Evolutionary conservation across 2,797 vertebrate species (phyloP).

Genomic region (Syndactyla subalaris): DNA sequence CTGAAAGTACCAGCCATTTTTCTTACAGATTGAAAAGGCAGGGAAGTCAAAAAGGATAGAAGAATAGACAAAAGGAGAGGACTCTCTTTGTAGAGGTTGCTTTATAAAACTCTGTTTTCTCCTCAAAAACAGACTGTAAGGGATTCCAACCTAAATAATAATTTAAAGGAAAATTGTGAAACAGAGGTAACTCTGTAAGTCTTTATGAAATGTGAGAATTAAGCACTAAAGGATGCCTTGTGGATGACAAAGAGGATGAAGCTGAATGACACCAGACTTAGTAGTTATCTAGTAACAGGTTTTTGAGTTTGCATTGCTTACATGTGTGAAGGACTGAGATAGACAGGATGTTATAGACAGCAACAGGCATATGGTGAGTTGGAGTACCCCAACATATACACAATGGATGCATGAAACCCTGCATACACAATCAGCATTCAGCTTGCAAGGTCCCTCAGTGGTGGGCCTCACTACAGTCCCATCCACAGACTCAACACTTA

Average conservation of each 20-base stretch:
- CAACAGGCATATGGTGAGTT: not conserved
- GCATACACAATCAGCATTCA: not conserved
- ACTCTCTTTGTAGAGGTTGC: not conserved
- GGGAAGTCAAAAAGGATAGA: not conserved
- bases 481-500: not conserved
- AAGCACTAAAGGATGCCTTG: not conserved
- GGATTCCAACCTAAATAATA: not conserved
- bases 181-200: not conserved
- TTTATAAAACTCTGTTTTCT: not conserved
- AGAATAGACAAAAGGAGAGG: not conserved
- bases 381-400: not conserved
- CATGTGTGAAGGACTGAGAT: accelerated
- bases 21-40: not conserved
- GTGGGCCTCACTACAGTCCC: not conserved
- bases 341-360: not conserved
- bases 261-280: not conserved
- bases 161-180: not conserved
- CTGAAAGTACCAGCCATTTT: not conserved
- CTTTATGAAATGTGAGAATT: not conserved
- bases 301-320: not conserved
- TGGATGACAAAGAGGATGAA: not conserved
- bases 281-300: not conserved
- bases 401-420: not conserved
- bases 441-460: accelerated
- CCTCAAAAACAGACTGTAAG: not conserved